Evolutionary conservation across 1,140 invertebrate genomes (phyloP), one percentile per base, ranked within the genome.

Genomic region (Vollenhovia emeryi): DNA sequence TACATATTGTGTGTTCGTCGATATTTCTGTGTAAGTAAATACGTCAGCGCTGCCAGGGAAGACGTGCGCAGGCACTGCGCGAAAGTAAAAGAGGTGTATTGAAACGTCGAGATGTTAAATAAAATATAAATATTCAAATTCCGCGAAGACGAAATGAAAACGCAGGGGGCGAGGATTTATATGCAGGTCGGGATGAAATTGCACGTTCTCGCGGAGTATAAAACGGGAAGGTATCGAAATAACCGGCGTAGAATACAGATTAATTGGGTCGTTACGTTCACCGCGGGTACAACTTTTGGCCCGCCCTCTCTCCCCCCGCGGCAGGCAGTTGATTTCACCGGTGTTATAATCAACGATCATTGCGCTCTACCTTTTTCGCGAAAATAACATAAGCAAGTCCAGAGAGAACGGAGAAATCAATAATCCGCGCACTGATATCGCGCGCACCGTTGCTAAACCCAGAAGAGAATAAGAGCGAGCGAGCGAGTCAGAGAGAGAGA

Each of bases 351-450:
- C 30, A 79, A 36, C 43, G 30, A 79, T 66, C 36, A 57, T 71
- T 33, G 62, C 71, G 78, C 48, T 82, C 59, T 55, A 45, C 24
- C 74, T 71, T 76, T 87, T 69, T 60, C 84, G 52, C 64, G 73
- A 84, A 84, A 89, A 89, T 85, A 87, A 90, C 69, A 89, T 91
- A 90, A 90, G 82, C 80, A 84, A 85, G 27, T 33, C 60, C 75
- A 13, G 86, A 68, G 86, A 68, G 33, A 45, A 92, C 80, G 87
- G 85, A 86, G 92, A 91, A 93, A 94, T 94, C 94, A 93, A 94
- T 94, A 94, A 94, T 93, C 91, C 92, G 91, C 85, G 91, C 91
- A 90, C 89, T 90, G 90, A 92, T 92, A 92, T 88, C 91, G 92
- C 92, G 92, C 92, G 92, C 92, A 89, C 87, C 86, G 80, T 27